phyloP scores from a whole-genome alignment of 2,113 vertebrate species.

The Leucopternis melanops region DNA sequence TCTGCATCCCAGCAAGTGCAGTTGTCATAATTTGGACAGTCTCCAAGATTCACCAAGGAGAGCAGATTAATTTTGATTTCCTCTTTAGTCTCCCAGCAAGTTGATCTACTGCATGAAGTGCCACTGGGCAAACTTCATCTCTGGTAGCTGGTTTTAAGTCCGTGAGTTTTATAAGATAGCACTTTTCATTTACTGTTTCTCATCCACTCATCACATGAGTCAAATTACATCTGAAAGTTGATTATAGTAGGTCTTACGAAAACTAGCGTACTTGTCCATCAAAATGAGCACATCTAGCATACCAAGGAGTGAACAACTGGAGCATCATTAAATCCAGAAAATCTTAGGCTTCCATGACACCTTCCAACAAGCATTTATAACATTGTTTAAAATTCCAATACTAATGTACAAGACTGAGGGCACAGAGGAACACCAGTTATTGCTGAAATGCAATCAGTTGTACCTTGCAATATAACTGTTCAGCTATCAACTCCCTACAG shows the following conservation, averaged over 20 bases:
- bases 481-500: not conserved
- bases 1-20: not conserved
- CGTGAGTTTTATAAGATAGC: not conserved
- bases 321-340: not conserved
- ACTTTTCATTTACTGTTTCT: not conserved
- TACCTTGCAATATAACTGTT: not conserved
- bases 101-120: not conserved
- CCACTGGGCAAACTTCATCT: not conserved
- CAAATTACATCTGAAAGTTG: not conserved
- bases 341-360: not conserved
- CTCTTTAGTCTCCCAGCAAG: not conserved
- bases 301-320: not conserved
- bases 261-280: not conserved
- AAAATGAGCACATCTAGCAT: not conserved
- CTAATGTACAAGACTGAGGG: not conserved
- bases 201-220: not conserved
- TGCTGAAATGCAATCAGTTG: not conserved
- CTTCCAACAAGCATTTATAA: not conserved
- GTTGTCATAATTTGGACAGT: not conserved
- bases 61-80: not conserved
- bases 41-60: not conserved
- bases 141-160: not conserved
- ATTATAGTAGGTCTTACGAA: not conserved
- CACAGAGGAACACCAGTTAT: not conserved
- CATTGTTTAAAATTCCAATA: not conserved